These are phyloP conservation scores for Cyclopterus lumpus DNA, from an alignment of 2,797 vertebrate genomes.

Conservation along the genomic window DNA sequence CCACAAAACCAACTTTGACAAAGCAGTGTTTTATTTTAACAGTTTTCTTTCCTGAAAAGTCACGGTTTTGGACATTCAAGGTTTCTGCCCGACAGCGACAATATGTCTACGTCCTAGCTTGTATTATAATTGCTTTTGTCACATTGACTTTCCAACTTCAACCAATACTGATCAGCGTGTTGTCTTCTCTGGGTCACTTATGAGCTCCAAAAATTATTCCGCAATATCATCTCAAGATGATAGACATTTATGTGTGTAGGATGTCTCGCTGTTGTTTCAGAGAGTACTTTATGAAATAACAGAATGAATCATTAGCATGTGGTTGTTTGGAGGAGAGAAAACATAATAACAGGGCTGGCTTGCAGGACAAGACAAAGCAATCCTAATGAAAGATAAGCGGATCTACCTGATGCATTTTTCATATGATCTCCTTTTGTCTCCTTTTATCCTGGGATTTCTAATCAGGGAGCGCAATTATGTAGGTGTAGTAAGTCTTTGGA, in stretches of 20 bases:
- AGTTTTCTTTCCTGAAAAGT: too few relatives aligned
- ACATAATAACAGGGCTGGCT: constrained; percentile 54
- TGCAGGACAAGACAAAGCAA: constrained; percentile 60
- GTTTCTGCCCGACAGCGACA: too few relatives aligned
- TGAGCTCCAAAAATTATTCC: constrained; percentile 3
- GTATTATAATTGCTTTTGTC: not conserved
- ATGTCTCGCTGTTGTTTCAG: constrained; percentile 48
- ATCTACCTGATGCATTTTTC: constrained; percentile 63
- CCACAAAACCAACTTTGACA: too few relatives aligned
- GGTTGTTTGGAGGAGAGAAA: constrained; percentile 48
- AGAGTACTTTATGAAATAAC: constrained; percentile 45
- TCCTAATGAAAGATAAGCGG: constrained; percentile 67
- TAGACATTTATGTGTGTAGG: constrained; percentile 23
- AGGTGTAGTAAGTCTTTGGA: constrained; percentile 68
- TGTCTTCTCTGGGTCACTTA: constrained; percentile 15
- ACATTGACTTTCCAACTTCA: not conserved
- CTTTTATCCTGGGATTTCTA: constrained; percentile 55
- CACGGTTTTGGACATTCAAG: too few relatives aligned
- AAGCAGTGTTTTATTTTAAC: too few relatives aligned
- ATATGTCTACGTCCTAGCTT: not conserved
- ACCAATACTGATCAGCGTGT: not conserved
- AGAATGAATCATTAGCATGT: constrained; percentile 50
- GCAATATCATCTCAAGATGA: constrained; percentile 30
- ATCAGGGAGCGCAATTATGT: constrained; percentile 71
- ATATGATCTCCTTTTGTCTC: constrained; percentile 61